Evolutionary conservation across 2,888 invertebrate genomes (phyloP).

Genomic region (Mallateleia sp.): DNA sequence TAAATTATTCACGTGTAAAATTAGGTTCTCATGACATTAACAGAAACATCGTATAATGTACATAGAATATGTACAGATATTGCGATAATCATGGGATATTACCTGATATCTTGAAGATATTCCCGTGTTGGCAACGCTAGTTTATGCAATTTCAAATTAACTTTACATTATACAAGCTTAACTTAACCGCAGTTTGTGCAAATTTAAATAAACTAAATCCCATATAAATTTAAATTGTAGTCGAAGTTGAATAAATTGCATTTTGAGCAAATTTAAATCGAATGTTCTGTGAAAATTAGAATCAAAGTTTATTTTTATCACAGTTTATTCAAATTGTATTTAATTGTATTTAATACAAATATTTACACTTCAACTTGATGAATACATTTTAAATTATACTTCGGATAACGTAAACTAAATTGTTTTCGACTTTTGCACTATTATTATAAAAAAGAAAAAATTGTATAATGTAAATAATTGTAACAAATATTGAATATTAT

Average conservation of each 20-base stretch:
- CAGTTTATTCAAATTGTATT: background rate
- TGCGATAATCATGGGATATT: conserved; percentile 16
- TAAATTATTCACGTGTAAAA: too few species aligned
- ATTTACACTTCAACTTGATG: too few species aligned
- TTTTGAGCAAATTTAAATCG: conserved; percentile 12
- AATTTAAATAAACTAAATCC: conserved; percentile 54
- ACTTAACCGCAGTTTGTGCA: conserved; percentile 37
- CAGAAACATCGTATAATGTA: too few species aligned
- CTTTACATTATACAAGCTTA: conserved; percentile 25
- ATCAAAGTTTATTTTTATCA: background rate
- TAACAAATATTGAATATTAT: too few species aligned
- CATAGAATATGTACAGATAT: background rate
- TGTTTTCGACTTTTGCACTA: too few species aligned
- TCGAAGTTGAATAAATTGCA: conserved; percentile 21
- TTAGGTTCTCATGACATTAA: too few species aligned
- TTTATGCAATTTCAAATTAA: conserved; percentile 52
- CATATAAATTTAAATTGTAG: conserved; percentile 29
- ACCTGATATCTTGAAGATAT: conserved; percentile 27
- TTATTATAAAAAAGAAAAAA: too few species aligned
- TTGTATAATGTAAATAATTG: too few species aligned
- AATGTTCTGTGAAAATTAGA: conserved; percentile 25
- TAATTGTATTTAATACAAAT: background rate
- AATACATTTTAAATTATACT: too few species aligned
- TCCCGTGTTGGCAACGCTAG: conserved; percentile 7
- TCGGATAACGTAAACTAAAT: too few species aligned